Percentiles rank a stretch among this genome's conserved stretches.
These are phyloP conservation scores for Aricia artaxerxes DNA, from an alignment of 2,888 invertebrate genomes.

Conservation along the genomic window DNA sequence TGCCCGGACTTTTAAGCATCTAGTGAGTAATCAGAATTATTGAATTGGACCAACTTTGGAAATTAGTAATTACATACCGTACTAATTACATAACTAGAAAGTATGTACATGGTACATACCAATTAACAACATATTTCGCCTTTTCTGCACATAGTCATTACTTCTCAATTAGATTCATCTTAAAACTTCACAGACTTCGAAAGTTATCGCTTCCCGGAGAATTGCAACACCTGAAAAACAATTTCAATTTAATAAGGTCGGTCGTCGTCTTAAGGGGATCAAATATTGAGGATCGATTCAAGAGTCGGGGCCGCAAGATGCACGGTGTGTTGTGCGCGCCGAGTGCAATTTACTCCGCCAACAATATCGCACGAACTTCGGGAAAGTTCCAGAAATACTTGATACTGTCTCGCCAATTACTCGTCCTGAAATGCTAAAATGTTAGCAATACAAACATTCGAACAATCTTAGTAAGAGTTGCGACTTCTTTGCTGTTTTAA, in stretches of 20 bases:
- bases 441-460: not conserved
- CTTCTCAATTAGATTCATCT: too few species aligned
- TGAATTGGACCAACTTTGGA: too few species aligned
- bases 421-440: not conserved
- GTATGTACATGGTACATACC: too few species aligned
- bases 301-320: not conserved
- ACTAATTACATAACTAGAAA: too few species aligned
- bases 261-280: not conserved
- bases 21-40: too few species aligned
- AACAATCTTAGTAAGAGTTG: not conserved
- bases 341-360: not conserved
- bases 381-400: not conserved
- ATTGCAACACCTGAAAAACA: not conserved
- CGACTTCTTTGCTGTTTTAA: conserved; percentile 3
- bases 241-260: too few species aligned
- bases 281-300: not conserved
- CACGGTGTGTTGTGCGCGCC: not conserved
- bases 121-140: not conserved
- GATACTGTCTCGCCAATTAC: conserved; percentile 6
- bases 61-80: too few species aligned
- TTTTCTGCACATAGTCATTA: too few species aligned
- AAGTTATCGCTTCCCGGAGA: not conserved
- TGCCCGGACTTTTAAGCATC: too few species aligned
- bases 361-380: not conserved
- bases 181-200: too few species aligned